Percentiles rank a stretch among this genome's conserved stretches.
Evolutionary conservation across 2,888 invertebrate species (phyloP).

Genomic region (Himalopsyche japonica): DNA sequence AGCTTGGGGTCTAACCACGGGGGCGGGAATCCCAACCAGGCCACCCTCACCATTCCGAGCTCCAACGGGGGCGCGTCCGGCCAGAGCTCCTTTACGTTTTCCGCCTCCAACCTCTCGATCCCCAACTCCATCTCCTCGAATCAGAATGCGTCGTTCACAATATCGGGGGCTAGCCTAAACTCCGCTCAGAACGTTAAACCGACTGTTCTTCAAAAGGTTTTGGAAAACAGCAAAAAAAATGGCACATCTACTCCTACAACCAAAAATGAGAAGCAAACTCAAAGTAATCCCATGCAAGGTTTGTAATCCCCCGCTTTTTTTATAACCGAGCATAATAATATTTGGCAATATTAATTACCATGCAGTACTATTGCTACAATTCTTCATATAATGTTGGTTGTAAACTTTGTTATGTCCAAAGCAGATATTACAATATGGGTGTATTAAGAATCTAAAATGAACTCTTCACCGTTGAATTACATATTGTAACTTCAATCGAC

Average conservation of each 20-base stretch:
- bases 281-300: conserved; percentile 50
- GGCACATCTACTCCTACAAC: not conserved
- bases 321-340: not conserved
- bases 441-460: too few species aligned
- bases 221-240: conserved; percentile 7
- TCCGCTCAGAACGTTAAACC: conserved; percentile 31
- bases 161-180: conserved; percentile 42
- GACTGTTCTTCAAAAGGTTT: not conserved
- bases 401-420: too few species aligned
- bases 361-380: too few species aligned
- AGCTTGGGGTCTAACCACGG: conserved; percentile 49
- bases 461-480: too few species aligned
- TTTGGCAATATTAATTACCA: too few species aligned
- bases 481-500: too few species aligned
- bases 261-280: conserved; percentile 44
- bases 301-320: conserved; percentile 44
- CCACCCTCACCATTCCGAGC: conserved; percentile 57
- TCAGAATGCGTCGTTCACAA: conserved; percentile 33
- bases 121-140: conserved; percentile 42
- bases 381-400: too few species aligned
- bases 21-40: conserved; percentile 45
- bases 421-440: too few species aligned
- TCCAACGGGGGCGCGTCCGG: conserved; percentile 46
- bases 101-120: conserved; percentile 11
- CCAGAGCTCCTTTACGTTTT: not conserved